Conservation (phyloP, 2,113 vertebrate species). For the Rafetus swinhoei region DNA sequence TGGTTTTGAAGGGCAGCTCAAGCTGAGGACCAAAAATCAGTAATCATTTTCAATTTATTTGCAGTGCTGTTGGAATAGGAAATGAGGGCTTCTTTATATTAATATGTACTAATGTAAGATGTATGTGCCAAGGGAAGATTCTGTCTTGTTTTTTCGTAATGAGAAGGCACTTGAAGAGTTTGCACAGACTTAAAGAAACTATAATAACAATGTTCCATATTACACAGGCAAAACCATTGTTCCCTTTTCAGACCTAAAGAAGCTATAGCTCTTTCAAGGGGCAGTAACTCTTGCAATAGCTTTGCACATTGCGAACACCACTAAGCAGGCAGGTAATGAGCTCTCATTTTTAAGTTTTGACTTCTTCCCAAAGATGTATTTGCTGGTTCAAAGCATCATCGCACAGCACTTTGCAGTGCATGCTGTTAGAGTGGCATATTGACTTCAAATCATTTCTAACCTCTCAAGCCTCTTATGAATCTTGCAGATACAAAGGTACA, state of each 20-base stretch:
- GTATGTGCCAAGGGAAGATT: background rate
- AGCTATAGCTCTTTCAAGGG: background rate
- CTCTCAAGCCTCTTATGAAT: rapidly evolving
- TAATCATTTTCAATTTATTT: background rate
- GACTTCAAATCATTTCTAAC: background rate
- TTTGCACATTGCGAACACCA: background rate
- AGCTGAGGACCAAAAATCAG: background rate
- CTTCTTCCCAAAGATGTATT: background rate
- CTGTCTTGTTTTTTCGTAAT: rapidly evolving
- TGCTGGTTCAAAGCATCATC: background rate
- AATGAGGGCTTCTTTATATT: background rate
- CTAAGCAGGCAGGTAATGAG: background rate
- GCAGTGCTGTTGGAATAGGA: background rate
- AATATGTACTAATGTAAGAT: background rate
- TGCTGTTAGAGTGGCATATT: background rate
- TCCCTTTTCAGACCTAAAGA: background rate
- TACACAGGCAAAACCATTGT: background rate
- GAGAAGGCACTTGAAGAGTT: background rate
- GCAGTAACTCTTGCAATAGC: background rate
- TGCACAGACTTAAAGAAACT: background rate
- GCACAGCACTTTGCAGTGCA: background rate
- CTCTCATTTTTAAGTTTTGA: background rate
- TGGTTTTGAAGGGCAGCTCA: rapidly evolving
- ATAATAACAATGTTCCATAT: background rate
- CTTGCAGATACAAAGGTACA: background rate